These are phyloP conservation scores for Okamejei kenojei DNA, from an alignment of 2,797 vertebrate species.

Conservation along the genomic window DNA sequence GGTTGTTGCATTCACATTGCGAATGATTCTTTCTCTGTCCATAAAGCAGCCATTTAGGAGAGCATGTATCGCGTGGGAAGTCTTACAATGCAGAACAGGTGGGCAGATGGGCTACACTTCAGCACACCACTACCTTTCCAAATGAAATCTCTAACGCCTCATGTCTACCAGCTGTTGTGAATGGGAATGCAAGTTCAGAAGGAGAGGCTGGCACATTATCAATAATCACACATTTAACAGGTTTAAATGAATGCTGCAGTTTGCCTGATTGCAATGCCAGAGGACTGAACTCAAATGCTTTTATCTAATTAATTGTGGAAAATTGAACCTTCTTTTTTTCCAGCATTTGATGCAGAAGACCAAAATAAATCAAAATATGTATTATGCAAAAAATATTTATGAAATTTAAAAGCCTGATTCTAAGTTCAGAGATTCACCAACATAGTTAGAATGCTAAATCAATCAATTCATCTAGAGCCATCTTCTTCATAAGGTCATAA, in stretches of 20 bases:
- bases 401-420: background rate
- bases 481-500: too few species aligned
- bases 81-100: background rate
- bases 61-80: background rate
- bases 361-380: background rate
- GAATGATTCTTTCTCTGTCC: background rate
- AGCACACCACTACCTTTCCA: background rate
- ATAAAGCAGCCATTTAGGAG: background rate
- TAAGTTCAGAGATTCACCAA: background rate
- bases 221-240: background rate
- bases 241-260: background rate
- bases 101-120: background rate
- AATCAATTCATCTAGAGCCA: too few species aligned
- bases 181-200: background rate
- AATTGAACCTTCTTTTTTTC: background rate
- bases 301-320: too few species aligned
- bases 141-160: background rate
- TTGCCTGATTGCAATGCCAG: background rate
- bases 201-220: background rate
- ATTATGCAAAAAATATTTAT: background rate
- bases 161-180: background rate
- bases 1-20: background rate
- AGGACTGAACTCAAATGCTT: background rate
- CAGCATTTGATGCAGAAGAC: background rate
- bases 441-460: background rate